Percentiles rank a stretch among this genome's conserved stretches.
These are phyloP conservation scores for Chaenodraco wilsoni DNA, from an alignment of 2,797 vertebrate genomes.

Conservation along the genomic window DNA sequence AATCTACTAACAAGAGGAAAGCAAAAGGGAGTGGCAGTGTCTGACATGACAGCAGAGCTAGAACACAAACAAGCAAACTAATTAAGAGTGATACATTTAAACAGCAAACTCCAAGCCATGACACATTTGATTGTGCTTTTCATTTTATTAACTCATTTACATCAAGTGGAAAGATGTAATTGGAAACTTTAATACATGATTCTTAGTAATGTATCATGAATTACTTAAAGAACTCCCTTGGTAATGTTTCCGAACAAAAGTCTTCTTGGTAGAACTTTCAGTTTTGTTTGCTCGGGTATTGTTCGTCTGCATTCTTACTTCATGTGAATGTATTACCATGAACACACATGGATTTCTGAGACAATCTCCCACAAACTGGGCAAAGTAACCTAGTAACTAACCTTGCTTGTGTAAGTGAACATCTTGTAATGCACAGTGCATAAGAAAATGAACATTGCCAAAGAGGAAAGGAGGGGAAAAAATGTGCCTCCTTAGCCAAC, in stretches of 20 bases:
- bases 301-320: not conserved
- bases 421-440: not conserved
- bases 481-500: slow-evolving; percentile 58
- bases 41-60: too few species aligned
- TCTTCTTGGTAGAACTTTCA: not conserved
- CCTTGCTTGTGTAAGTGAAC: not conserved
- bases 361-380: not conserved
- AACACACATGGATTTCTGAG: not conserved
- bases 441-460: slow-evolving; percentile 27
- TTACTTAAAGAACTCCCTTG: too few species aligned
- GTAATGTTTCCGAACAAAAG: too few species aligned
- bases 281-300: not conserved
- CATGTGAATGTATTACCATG: not conserved
- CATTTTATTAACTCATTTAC: not conserved
- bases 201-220: too few species aligned
- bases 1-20: too few species aligned
- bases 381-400: not conserved
- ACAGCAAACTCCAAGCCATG: too few species aligned
- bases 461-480: slow-evolving; percentile 27
- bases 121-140: not conserved
- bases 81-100: too few species aligned
- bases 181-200: not conserved
- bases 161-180: not conserved
- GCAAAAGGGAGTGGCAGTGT: too few species aligned
- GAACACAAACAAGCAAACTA: too few species aligned